Conservation (phyloP, 2,888 invertebrate species). For the Anorthoa munda region DNA sequence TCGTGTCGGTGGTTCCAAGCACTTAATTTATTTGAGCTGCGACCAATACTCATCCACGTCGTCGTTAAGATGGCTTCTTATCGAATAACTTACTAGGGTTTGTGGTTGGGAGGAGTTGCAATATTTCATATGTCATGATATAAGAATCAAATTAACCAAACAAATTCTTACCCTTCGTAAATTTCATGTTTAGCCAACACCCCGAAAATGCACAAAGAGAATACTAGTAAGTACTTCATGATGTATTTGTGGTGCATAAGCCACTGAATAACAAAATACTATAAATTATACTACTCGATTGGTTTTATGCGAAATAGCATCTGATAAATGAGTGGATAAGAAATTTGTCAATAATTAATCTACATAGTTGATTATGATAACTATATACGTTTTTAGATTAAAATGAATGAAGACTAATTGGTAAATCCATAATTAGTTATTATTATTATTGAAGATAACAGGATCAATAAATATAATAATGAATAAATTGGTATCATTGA, state of each 20-base stretch:
- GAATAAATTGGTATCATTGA: neutral
- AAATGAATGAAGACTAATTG: neutral
- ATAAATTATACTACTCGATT: neutral
- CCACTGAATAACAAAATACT: conserved; percentile 13
- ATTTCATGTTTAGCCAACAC: conserved; percentile 80
- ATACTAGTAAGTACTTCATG: conserved; percentile 70
- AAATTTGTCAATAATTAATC: conserved; percentile 22
- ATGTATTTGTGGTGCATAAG: conserved; percentile 43
- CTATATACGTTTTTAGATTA: conserved; percentile 5
- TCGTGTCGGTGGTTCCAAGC: too few species aligned
- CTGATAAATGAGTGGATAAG: conserved; percentile 35
- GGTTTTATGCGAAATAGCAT: conserved; percentile 34
- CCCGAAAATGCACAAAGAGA: conserved; percentile 67
- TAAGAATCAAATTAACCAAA: neutral
- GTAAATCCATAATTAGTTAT: neutral
- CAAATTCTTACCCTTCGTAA: conserved; percentile 79
- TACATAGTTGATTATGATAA: conserved; percentile 18
- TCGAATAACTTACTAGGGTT: neutral
- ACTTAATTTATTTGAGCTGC: too few species aligned
- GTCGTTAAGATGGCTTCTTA: too few species aligned
- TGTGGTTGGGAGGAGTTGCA: neutral
- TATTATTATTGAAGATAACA: neutral
- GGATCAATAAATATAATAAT: neutral
- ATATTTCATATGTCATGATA: too few species aligned
- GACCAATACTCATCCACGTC: too few species aligned